Base-by-base conservation (phyloP, 1,140 invertebrate species). In the Megathymus violae region DNA sequence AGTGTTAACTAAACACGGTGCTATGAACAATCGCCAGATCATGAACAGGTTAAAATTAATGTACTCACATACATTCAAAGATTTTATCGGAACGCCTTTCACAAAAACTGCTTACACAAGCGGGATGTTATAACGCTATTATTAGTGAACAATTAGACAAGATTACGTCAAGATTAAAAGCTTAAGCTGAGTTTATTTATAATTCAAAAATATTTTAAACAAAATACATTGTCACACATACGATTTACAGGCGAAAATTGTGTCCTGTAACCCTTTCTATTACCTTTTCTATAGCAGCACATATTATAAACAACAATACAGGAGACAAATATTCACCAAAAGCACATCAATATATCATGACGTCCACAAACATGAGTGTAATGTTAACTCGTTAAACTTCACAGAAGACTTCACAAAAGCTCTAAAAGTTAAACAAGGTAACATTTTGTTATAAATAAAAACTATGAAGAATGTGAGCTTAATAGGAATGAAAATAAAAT, bases 71-170 rank as follows among this genome's bases (percentile, higher is more conserved):
- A 34, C 47, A 47, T 52, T 10, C 14, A 44, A 44, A 58, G 54
- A 58, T 58, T 43, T 58, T 46, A 58, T 58, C 54, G 4, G 16
- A 17, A 14, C 16, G 41, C 40, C 54, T 58, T 58, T 58, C 54
- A 34, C 25, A 58, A 19, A 9, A 41, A 46, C 40, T 25, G 11
- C 14, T 58, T 44, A 58, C 41, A 58, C 41, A 58, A 58, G 46
- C 14, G 1, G 19, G 11, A 27, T 56, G 52, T 56, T 56, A 56
- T 25, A 31, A 43, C n/a, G 27, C 44, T 31, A 56, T 31, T 27
- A 41, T 54, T 25, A 40, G 36, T 41, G 43, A 46, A 36, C 41
- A 19, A 58, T n/a, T 34, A 46, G 19, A 38, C 27, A 56, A 56
- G 22, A 46, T 58, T 46, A 14, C 25, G 40, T 58, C 43, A 31